Evolutionary conservation across 1,140 invertebrate genomes (phyloP).

Genomic region (Streblospio benedicti): DNA sequence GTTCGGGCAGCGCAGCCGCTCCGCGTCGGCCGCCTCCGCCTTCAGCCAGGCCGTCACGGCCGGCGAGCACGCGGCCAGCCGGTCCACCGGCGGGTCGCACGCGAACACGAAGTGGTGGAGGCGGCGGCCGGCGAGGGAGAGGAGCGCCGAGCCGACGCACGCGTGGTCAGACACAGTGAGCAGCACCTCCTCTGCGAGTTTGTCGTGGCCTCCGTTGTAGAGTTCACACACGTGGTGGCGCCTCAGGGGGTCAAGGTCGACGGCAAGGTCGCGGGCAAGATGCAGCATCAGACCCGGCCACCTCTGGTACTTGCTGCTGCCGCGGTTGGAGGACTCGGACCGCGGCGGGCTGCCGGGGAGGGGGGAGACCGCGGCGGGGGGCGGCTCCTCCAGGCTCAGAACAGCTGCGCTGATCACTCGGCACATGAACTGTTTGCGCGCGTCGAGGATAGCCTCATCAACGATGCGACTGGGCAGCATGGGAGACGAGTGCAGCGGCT

Average conservation of each 20-base stretch:
- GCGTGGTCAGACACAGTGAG: slow-evolving; percentile 57
- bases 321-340: neutral
- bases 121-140: slow-evolving; percentile 63
- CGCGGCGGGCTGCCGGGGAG: neutral
- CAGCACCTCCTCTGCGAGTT: slow-evolving; percentile 64
- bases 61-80: slow-evolving; percentile 61
- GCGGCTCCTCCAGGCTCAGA: neutral
- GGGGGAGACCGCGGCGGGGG: neutral
- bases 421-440: slow-evolving; percentile 3
- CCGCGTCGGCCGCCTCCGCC: slow-evolving; percentile 55
- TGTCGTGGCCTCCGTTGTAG: slow-evolving; percentile 68
- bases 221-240: slow-evolving; percentile 68
- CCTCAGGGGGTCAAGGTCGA: slow-evolving; percentile 65
- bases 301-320: slow-evolving; percentile 8
- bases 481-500: slow-evolving; percentile 15
- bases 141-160: slow-evolving; percentile 56
- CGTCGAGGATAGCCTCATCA: slow-evolving; percentile 8
- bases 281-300: slow-evolving; percentile 51
- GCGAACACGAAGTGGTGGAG: slow-evolving; percentile 56
- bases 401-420: slow-evolving; percentile 1
- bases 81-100: slow-evolving; percentile 51
- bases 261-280: slow-evolving; percentile 68
- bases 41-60: slow-evolving; percentile 61
- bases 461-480: neutral
- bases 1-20: slow-evolving; percentile 24